phyloP scores from a whole-genome alignment of 2,797 vertebrate species.

The Hoplostethus mediterraneus region DNA sequence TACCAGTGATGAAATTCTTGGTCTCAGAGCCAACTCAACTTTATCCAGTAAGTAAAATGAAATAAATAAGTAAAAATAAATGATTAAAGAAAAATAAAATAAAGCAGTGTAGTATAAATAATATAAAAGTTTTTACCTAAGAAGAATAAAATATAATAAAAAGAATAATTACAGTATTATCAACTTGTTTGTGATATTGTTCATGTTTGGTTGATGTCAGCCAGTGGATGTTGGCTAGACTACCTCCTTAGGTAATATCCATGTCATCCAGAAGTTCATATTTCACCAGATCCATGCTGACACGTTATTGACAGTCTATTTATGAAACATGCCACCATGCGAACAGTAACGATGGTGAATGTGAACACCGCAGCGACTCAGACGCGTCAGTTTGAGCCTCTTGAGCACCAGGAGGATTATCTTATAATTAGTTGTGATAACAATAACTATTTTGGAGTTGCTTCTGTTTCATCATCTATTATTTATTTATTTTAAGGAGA shows the following conservation, averaged over 20 bases:
- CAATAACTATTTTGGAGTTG: conserved; percentile 39
- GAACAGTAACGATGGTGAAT: conserved; percentile 63
- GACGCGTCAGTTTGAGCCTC: conserved; percentile 60
- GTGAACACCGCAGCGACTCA: conserved; percentile 51
- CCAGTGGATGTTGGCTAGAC: conserved; percentile 23
- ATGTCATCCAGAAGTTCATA: conserved; percentile 40
- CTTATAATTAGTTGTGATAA: conserved; percentile 71
- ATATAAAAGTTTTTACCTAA: no score
- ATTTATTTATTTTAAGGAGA: background rate
- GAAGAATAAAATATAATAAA: no score
- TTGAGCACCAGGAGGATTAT: conserved; percentile 53
- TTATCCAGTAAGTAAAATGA: no score
- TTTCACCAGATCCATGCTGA: conserved; percentile 37
- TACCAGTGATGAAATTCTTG: no score
- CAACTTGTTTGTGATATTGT: conserved; percentile 1
- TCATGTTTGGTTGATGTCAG: background rate
- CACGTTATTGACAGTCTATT: conserved; percentile 51
- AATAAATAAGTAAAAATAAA: no score
- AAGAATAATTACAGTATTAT: background rate
- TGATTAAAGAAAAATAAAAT: no score
- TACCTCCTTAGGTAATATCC: conserved; percentile 34
- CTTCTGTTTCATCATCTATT: conserved; percentile 39
- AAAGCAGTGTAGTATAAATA: no score
- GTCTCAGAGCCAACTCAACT: no score
- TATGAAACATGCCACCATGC: conserved; percentile 47